Base-by-base conservation (phyloP, 2,113 vertebrate genomes). In the Tragelaphus strepsiceros region DNA sequence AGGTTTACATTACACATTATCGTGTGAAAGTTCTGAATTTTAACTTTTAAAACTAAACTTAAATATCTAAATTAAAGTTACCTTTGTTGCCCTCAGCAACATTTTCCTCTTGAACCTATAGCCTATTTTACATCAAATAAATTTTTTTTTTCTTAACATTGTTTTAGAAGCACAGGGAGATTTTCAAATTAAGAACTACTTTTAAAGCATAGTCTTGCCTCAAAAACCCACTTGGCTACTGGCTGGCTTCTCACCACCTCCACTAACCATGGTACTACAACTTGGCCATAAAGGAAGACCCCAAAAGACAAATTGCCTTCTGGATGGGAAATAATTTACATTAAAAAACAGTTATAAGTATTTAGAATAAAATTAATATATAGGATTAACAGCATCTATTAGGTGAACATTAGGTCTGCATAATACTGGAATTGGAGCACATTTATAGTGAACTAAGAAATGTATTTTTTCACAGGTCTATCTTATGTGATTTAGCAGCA, bases 41-140 rank as follows among this genome's bases (percentile, higher is more conserved):
- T 92, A 84, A 83, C 35, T 93, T 83, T 62, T 62, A 64, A 24
- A 77, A 22, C 54, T 81, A 32, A 77, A 74, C 4, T 71, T 81
- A 88, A 24, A 84, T 9, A 49, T 62, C 30, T 88, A 74, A 77
- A 64, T 11, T 77, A 32, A 91, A 91, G 61, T 91, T 71, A 82
- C 46, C 46, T 74, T 92, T n/a, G 30, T 56, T 78, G 30, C 32
- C 74, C 46, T 91, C 53, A 78, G 2, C 3, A 59, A 32, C 24
- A 58, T 82, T 91, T 88, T 77, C 43, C 12, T 83, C 32, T 88
- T 61, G 53, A 28, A 83, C 30, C 32, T 28, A 46, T 32, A 53
- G 5, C 17, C 2, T 4, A 54, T 16, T 6, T n/a, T n/a, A 49
- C 3, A 39, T 6, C 21, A 3, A 32, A 6, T 56, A 39, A n/a